phyloP scores from a whole-genome alignment of 2,797 vertebrate genomes.

The Micrastur ruficollis region DNA sequence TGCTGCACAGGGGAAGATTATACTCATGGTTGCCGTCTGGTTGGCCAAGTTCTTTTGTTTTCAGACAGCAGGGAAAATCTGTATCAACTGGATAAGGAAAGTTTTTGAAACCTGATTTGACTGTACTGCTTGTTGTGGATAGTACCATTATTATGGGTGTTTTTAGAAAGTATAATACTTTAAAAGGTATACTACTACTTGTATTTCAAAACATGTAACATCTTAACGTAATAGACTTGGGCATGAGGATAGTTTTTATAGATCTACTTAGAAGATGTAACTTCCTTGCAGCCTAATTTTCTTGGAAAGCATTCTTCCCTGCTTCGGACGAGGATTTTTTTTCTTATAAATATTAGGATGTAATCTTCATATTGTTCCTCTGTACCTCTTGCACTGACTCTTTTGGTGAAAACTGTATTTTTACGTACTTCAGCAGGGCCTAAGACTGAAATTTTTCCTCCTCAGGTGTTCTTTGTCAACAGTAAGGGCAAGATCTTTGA shows the following conservation, averaged over 20 bases:
- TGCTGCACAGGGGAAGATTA: neutral
- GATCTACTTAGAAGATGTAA: neutral
- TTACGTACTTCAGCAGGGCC: neutral
- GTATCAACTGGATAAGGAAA: neutral
- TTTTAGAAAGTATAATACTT: neutral
- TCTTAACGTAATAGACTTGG: neutral
- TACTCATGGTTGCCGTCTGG: constrained; percentile 9
- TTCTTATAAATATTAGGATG: neutral
- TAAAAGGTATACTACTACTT: neutral
- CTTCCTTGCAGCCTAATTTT: neutral
- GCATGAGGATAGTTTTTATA: neutral
- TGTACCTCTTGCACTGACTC: neutral
- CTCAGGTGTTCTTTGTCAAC: neutral
- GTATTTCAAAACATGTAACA: neutral
- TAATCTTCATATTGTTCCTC: neutral
- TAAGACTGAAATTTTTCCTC: neutral
- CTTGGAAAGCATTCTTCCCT: neutral
- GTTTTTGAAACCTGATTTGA: neutral
- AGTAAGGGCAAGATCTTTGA: neutral
- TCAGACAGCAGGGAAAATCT: neutral
- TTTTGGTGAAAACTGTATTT: neutral
- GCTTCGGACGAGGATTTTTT: neutral
- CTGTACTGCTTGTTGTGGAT: neutral
- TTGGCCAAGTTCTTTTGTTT: neutral
- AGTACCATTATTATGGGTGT: neutral